These are phyloP conservation scores for Mythimna ferrago DNA, from an alignment of 2,888 invertebrate species.

Conservation along the genomic window DNA sequence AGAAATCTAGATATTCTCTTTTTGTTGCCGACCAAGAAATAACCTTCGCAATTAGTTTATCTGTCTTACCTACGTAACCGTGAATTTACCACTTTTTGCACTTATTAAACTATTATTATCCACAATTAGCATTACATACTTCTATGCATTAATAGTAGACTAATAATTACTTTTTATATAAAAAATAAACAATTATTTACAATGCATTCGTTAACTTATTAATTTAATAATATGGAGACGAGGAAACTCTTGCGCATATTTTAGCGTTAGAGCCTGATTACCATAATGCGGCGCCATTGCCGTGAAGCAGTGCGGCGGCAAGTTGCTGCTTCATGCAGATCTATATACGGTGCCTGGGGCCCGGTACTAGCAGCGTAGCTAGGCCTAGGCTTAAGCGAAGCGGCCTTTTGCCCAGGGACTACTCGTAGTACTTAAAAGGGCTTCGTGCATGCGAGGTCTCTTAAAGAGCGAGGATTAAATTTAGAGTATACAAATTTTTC, in stretches of 20 bases:
- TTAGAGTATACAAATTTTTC: too few relatives aligned
- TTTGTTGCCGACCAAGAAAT: constrained; percentile 13
- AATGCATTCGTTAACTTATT: constrained; percentile 19
- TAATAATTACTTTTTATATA: constrained; percentile 17
- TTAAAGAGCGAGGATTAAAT: too few relatives aligned
- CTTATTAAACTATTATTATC: constrained; percentile 34
- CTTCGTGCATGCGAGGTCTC: too few relatives aligned
- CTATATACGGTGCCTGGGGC: too few relatives aligned
- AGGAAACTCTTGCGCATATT: constrained; percentile 43
- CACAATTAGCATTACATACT: constrained; percentile 19
- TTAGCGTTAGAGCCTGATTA: neutral
- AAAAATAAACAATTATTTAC: constrained; percentile 25
- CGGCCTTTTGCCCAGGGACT: too few relatives aligned
- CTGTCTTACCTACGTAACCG: constrained; percentile 17
- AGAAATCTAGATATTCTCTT: constrained; percentile 4
- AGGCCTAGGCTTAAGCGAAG: too few relatives aligned
- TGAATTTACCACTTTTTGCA: constrained; percentile 37
- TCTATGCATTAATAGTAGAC: constrained; percentile 10
- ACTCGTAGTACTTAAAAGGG: too few relatives aligned
- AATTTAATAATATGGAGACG: constrained; percentile 26
- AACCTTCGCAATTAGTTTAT: constrained; percentile 8
- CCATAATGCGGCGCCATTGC: too few relatives aligned
- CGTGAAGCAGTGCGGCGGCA: too few relatives aligned
- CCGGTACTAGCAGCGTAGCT: too few relatives aligned
- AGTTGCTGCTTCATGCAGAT: too few relatives aligned